Base-by-base conservation (phyloP, 2,113 vertebrate species). In the Coptodon bakossiorum region DNA sequence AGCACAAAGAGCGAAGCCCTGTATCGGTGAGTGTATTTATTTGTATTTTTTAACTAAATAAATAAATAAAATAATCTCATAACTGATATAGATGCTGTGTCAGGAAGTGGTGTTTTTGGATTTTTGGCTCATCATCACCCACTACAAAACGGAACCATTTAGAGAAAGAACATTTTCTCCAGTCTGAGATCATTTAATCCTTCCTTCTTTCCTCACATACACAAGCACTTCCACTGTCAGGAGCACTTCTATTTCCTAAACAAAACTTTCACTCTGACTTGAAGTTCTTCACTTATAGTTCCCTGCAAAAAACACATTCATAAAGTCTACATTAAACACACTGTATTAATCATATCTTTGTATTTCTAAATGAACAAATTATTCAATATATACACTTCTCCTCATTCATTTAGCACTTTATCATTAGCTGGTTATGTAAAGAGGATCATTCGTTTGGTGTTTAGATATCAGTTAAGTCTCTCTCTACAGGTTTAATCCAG, bases 1-100 rank as follows among this genome's bases (percentile, higher is more conserved):
- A 66, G 0, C 10, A 0, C 31, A 66, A 66, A 66, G 31, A n/a
- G 31, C 31, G 1, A 38, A 38, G 7, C 61, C 17, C 6, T n/a
- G 31, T 36, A 66, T 2, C 0, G 3, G 0, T n/a, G 31, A 36
- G 6, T 66, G 31, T n/a, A 36, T 36, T n/a, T n/a, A n/a, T n/a
- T n/a, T n/a, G n/a, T n/a, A n/a, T n/a, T n/a, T n/a, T n/a, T n/a
- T n/a, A 22, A 22, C 22, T 22, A 22, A 22, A 22, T 22, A 34
- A 34, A 0, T 19, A 63, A 63, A 63, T 36, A 36, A 66, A 66
- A 66, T 36, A 36, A 66, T n/a, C 31, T 2, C 31, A 66, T 12
- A 17, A 5, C 0, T 38, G 10, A n/a, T n/a, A 66, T 36, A 66
- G 61, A 31, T n/a, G 31, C 10, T 38, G 59, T 63, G 59, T 36